Base-by-base conservation (phyloP, 1,140 invertebrate genomes). In the Sweltsa coloradensis region DNA sequence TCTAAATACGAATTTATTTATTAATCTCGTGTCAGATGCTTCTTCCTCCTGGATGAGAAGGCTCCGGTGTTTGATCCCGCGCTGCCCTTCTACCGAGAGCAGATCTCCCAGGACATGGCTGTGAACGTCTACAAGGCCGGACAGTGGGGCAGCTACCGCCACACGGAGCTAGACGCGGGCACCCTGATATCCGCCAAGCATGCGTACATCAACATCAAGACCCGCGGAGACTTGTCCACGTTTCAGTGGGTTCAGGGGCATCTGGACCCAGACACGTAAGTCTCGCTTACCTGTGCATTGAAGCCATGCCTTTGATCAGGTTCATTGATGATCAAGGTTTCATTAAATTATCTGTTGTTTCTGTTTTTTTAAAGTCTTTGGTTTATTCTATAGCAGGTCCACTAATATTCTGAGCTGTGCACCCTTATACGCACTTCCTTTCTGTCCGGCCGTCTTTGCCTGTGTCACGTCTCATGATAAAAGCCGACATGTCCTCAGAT, bases 191-290 rank as follows among this genome's bases (percentile, higher is more conserved):
- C 41, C 65, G 9, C 67, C 0, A 59, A 72, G 42, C 83, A 95
- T 66, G 82, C 78, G 0, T 91, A 77, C 60, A 78, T 84, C 0
- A 89, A 93, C 64, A 78, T 83, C 1, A 53, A 75, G 2, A 80
- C 81, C 7, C 74, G 82, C 53, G 89, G 91, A 41, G 92, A 97
- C 62, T 65, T 97, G 16, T 84, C 82, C 0, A 83, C 83, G 25
- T 60, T 97, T 2, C 74, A 65, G 13, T 97, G 94, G 93, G 67
- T 93, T 1, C 68, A 84, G 63, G 81, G 76, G 44, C 70, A 72
- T 45, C 40, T 74, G 9, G 9, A 9, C 16, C 16, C 18, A n/a
- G 9, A 2, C 37, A 62, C n/a, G n/a, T n/a, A n/a, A n/a, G n/a
- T n/a, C n/a, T n/a, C n/a, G n/a, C n/a, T n/a, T n/a, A n/a, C n/a